Evolutionary conservation across 2,113 vertebrate species (phyloP).

Genomic region (Gadus chalcogrammus): DNA sequence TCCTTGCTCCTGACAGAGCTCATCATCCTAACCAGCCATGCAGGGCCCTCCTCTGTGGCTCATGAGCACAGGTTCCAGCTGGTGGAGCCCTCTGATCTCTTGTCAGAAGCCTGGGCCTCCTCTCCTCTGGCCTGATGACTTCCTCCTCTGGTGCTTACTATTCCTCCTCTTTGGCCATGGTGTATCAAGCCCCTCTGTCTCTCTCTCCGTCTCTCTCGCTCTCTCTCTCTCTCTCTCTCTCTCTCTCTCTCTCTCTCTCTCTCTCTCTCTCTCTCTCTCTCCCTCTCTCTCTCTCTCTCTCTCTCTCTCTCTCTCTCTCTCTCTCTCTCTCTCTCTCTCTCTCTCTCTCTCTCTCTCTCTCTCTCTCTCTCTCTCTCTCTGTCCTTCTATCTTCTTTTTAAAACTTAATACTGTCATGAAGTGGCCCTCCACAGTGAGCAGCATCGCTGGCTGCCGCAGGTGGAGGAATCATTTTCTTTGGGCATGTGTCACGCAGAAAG

Average conservation of each 20-base stretch:
- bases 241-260: slow-evolving; percentile 24
- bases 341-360: slow-evolving; percentile 43
- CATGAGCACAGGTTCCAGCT: slow-evolving; percentile 58
- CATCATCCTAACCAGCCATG: neutral
- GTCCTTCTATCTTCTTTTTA: slow-evolving; percentile 55
- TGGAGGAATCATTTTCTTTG: slow-evolving; percentile 63
- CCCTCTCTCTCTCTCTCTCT: slow-evolving; percentile 18
- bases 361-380: slow-evolving; percentile 28
- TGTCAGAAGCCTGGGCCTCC: slow-evolving; percentile 60
- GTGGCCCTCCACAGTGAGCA: slow-evolving; percentile 56
- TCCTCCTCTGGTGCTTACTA: slow-evolving; percentile 45
- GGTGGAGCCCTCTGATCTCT: slow-evolving; percentile 67
- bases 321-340: slow-evolving; percentile 24
- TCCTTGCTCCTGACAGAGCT: too few species aligned
- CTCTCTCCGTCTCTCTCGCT: slow-evolving; percentile 38
- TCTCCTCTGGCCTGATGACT: slow-evolving; percentile 62
- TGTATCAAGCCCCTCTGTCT: slow-evolving; percentile 19
- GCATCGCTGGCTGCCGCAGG: slow-evolving; percentile 55
- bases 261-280: slow-evolving; percentile 37
- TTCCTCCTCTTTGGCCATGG: slow-evolving; percentile 49
- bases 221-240: slow-evolving; percentile 49
- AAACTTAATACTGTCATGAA: slow-evolving; percentile 72
- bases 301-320: slow-evolving; percentile 46
- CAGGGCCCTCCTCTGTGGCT: slow-evolving; percentile 8
- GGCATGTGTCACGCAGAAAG: slow-evolving; percentile 70